Base-by-base conservation (phyloP, 2,113 vertebrate genomes). In the Labrus mixtus region DNA sequence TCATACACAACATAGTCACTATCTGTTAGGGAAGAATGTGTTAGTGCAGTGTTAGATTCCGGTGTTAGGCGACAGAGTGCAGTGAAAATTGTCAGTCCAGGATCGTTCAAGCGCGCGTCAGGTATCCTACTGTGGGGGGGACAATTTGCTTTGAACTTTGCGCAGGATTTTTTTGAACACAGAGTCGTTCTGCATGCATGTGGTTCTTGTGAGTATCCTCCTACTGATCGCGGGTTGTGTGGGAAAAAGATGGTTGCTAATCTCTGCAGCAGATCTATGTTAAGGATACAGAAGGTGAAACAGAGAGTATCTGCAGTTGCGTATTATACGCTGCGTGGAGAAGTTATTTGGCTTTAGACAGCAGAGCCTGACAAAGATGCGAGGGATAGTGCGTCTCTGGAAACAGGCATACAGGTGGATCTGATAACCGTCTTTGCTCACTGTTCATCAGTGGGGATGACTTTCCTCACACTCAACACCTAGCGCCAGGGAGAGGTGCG, bases 71-170 rank as follows among this genome's bases (percentile, higher is more conserved):
- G 71, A 77, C 81, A 83, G 74, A 77, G 85, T 87, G 89, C 86
- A 81, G 86, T 53, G 74, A 84, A 78, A 86, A 89, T 87, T 89
- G 88, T 76, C 89, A 88, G 87, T 92, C 82, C 72, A 71, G 79
- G 80, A 87, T 73, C 85, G 88, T 92, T 82, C 84, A 23, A 55
- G 85, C 71, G 87, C 85, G 80, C 81, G 72, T 73, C 87, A 86
- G 71, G 77, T 82, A 73, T 79, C 76, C 73, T 74, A 73, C 58
- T 57, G 65, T 77, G 60, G 81, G 69, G 81, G 69, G 75, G 74
- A 67, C 55, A 71, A 84, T 86, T 69, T 82, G 67, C 86, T 89
- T 91, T 90, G 88, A 93, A 93, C 90, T 93, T 93, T 92, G 87
- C 82, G 82, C 87, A 87, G 82, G 73, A 86, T 91, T 87, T 89